Percentiles rank a stretch among this genome's conserved stretches.
phyloP scores from a whole-genome alignment of 2,888 invertebrate species.

The Cyclophora punctaria region DNA sequence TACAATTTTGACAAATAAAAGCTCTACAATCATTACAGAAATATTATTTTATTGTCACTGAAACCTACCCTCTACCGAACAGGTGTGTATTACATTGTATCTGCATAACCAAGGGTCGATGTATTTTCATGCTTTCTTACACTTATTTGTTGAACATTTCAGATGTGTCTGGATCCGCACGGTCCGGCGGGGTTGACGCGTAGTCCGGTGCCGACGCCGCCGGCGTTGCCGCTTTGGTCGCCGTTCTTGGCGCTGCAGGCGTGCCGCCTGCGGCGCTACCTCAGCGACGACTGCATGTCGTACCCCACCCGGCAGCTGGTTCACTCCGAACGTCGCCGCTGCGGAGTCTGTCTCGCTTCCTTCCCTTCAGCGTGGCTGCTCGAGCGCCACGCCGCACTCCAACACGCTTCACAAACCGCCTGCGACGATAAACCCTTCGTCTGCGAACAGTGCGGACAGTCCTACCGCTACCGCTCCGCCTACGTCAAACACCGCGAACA shows the following conservation, averaged over 20 bases:
- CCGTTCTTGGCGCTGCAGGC: conserved; percentile 67
- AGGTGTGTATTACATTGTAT: conserved; percentile 11
- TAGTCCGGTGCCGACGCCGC: conserved; percentile 32
- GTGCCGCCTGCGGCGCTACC: conserved; percentile 64
- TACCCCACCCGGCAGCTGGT: conserved; percentile 55
- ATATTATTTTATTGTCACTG: conserved; percentile 39
- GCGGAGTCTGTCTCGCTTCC: conserved; percentile 88
- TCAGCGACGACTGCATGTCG: conserved; percentile 68
- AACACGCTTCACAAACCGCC: conserved; percentile 80
- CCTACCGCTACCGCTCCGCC: conserved; percentile 90
- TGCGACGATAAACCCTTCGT: conserved; percentile 91
- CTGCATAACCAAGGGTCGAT: not conserved
- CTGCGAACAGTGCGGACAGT: conserved; percentile 93
- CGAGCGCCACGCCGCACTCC: conserved; percentile 89
- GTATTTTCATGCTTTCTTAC: not conserved
- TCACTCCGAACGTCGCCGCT: conserved; percentile 72
- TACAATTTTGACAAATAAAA: conserved; percentile 89
- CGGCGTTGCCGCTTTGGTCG: conserved; percentile 58
- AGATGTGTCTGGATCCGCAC: conserved; percentile 66
- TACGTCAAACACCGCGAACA: conserved; percentile 85
- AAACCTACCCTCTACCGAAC: not conserved
- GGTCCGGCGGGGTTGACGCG: conserved; percentile 45
- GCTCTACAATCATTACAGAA: conserved; percentile 76
- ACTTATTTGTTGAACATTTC: conserved; percentile 23
- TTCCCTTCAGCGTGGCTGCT: conserved; percentile 92